A percentile compares a stretch with the other conserved stretches of the same genome.
These are phyloP conservation scores for Okamejei kenojei DNA, from an alignment of 2,797 vertebrate species.

Conservation along the genomic window DNA sequence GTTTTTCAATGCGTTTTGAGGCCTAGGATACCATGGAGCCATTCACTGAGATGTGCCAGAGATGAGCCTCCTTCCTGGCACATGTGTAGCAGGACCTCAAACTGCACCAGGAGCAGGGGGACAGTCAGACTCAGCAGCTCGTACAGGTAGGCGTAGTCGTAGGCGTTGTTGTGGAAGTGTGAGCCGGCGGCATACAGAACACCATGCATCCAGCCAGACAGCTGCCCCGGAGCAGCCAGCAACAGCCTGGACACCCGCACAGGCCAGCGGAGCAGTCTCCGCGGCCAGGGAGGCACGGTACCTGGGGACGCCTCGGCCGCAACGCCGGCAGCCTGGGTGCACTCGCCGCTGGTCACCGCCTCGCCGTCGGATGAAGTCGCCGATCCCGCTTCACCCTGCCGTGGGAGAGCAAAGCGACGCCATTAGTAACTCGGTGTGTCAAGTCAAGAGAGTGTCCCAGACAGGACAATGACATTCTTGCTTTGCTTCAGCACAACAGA, in stretches of 20 bases:
- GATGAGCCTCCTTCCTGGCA: constrained; percentile 67
- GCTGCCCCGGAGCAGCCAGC: constrained; percentile 67
- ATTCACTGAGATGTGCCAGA: constrained; percentile 60
- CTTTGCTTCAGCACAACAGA: too few species aligned
- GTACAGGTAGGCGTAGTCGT: constrained; percentile 76
- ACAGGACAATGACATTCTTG: too few species aligned
- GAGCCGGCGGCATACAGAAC: constrained; percentile 55
- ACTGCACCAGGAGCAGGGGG: constrained; percentile 75
- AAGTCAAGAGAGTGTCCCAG: too few species aligned
- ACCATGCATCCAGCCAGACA: constrained; percentile 65
- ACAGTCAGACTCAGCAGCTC: constrained; percentile 86
- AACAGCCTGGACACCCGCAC: constrained; percentile 68
- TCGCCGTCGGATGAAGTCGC: constrained; percentile 50
- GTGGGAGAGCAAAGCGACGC: too few species aligned
- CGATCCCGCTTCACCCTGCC: constrained; percentile 53
- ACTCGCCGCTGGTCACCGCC: constrained; percentile 48
- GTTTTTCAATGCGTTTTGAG: background rate
- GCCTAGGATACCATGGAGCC: constrained; percentile 63
- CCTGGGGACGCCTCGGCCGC: constrained; percentile 73
- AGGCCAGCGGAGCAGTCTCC: constrained; percentile 75
- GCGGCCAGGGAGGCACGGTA: constrained; percentile 78
- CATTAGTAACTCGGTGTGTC: too few species aligned
- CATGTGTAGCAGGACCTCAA: constrained; percentile 78
- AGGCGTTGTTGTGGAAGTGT: constrained; percentile 80
- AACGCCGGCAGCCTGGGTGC: constrained; percentile 52